Evolutionary conservation across 1,140 invertebrate species (phyloP), one percentile per base, ranked within the genome.

Genomic region (Drosophila virilis): DNA sequence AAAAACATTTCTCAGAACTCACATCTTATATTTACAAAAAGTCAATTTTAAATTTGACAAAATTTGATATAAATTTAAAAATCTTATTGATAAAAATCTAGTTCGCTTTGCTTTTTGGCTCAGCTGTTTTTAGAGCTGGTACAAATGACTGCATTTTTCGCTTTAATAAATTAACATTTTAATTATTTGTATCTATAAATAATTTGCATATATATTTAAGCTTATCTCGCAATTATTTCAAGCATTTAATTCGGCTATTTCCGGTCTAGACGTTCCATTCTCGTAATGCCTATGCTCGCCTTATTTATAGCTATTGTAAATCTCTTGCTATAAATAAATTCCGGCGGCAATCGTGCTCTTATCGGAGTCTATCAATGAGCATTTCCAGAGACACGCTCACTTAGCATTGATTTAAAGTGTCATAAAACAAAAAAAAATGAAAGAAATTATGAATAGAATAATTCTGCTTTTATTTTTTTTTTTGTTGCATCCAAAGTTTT

Each of bases 401-500:
- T 85, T 75, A 86, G 74, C 78, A 78, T 75, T 59, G 59, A 69
- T 78, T 69, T 45, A 60, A 78, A 58, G 78, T 78, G 57, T 62
- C 71, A 68, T 64, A 17, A 42, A 40, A 66, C 45, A 52, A 42
- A 40, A 66, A 40, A 58, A 62, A 54, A 46, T 52, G 55, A 42
- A 42, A 72, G 50, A 76, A 77, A 84, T 77, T 73, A 64, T 45
- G 60, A 68, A 55, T 59, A 28, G 4, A 12, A 45, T 15, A 43
- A 55, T 55, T 40, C 3, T 28, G 15, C 4, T 12, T 48, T 64
- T 17, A 38, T 48, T 62, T 42, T 46, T 37, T 55, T 50, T 48
- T 62, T 42, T 43, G 35, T 59, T 48, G 57, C 42, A 62, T 75
- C 33, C 32, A 78, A 75, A 85, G 54, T 86, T 88, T 74, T 74